A percentile compares a stretch with the other conserved stretches of the same genome.
Evolutionary conservation across 2,888 invertebrate genomes (phyloP).

Genomic region (Scaptomyza cyrtandrae): DNA sequence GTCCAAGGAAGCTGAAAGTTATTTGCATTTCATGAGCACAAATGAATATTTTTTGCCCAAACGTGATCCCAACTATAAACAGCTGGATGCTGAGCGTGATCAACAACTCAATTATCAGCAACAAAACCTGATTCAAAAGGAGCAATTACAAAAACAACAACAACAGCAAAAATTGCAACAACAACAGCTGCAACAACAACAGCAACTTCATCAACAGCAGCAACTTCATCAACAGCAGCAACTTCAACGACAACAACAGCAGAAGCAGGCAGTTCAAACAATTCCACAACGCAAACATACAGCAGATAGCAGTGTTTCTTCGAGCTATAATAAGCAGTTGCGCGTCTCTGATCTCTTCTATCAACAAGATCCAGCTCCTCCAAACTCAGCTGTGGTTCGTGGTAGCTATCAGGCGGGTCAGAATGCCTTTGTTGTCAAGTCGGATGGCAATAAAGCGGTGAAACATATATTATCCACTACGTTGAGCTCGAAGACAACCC

Average conservation of each 20-base stretch:
- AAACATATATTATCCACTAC: conserved; percentile 75
- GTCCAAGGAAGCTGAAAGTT: conserved; percentile 80
- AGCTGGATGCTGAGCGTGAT: conserved; percentile 73
- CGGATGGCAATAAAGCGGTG: conserved; percentile 80
- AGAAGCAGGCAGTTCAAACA: conserved; percentile 19
- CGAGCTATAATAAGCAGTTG: conserved; percentile 58
- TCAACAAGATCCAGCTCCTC: conserved; percentile 68
- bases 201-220: conserved; percentile 30
- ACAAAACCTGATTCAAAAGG: conserved; percentile 57
- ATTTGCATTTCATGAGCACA: conserved; percentile 82
- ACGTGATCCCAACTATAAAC: conserved; percentile 81
- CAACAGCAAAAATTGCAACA: conserved; percentile 26
- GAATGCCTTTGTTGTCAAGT: conserved; percentile 80
- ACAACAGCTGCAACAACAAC: conserved; percentile 30
- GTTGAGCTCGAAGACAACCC: conserved; percentile 52
- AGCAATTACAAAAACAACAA: conserved; percentile 44
- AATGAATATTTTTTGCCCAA: conserved; percentile 83
- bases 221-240: conserved; percentile 39
- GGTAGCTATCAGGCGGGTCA: conserved; percentile 81
- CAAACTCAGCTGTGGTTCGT: conserved; percentile 66
- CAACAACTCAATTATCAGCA: conserved; percentile 55
- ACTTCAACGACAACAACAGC: conserved; percentile 36
- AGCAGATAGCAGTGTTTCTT: conserved; percentile 49
- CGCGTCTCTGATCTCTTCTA: conserved; percentile 70
- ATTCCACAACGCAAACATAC: conserved; percentile 20